Evolutionary conservation across 2,888 invertebrate genomes (phyloP).

Genomic region (Stictocephala bisonia): DNA sequence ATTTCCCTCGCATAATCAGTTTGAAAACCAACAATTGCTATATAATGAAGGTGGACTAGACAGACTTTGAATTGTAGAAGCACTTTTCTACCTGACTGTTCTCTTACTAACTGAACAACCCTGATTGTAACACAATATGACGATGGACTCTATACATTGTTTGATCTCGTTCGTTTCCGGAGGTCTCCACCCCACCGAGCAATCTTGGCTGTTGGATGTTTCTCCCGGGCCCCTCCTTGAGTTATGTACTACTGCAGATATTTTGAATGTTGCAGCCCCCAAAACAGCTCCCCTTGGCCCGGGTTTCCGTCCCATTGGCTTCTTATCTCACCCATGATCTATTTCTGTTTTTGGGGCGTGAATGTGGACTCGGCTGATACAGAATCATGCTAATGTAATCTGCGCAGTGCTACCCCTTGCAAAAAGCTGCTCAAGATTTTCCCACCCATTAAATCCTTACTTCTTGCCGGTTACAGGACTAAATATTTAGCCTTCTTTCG

Average conservation of each 20-base stretch:
- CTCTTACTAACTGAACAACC: too few relatives aligned
- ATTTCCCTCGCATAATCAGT: too few relatives aligned
- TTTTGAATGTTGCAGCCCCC: slow-evolving; percentile 31
- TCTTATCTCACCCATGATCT: slow-evolving; percentile 29
- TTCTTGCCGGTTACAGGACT: background rate
- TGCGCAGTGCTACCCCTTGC: background rate
- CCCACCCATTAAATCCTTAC: background rate
- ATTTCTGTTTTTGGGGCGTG: slow-evolving; percentile 42
- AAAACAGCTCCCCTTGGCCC: slow-evolving; percentile 25
- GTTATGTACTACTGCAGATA: slow-evolving; percentile 25
- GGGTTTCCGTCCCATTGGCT: slow-evolving; percentile 45
- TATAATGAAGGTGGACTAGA: too few relatives aligned
- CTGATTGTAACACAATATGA: too few relatives aligned
- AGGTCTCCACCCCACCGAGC: background rate
- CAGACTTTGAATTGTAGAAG: too few relatives aligned
- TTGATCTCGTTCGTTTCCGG: too few relatives aligned
- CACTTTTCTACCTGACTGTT: too few relatives aligned
- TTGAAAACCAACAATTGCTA: too few relatives aligned
- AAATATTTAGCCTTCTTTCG: too few relatives aligned
- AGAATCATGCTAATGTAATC: slow-evolving; percentile 29
- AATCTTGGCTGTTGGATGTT: too few relatives aligned
- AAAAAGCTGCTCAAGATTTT: background rate
- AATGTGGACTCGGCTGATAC: slow-evolving; percentile 27
- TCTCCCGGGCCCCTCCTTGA: background rate
- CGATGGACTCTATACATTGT: too few relatives aligned